These are phyloP conservation scores for Heterodera filipjevi DNA, from an alignment of 2,888 invertebrate species.

Conservation along the genomic window DNA sequence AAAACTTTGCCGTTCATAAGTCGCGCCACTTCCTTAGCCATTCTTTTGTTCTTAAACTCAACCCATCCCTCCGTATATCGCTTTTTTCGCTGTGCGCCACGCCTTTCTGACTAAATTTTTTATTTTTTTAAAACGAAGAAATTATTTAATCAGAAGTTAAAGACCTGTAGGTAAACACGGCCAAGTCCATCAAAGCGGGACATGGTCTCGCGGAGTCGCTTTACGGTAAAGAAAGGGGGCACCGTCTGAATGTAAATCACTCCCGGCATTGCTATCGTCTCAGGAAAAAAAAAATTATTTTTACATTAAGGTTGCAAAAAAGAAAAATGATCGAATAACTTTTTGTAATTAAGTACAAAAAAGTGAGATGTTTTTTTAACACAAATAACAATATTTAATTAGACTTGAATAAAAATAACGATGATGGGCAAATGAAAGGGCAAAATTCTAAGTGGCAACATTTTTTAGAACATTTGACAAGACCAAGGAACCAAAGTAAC, in stretches of 20 bases:
- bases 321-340: background rate
- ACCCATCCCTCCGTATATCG: constrained; percentile 63
- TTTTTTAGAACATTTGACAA: background rate
- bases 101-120: constrained; percentile 37
- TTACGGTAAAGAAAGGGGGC: constrained; percentile 56
- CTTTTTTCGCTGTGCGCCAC: constrained; percentile 36
- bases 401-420: too few species aligned
- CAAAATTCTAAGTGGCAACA: background rate
- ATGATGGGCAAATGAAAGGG: background rate
- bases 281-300: background rate
- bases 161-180: constrained; percentile 54
- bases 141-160: background rate
- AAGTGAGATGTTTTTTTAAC: too few species aligned
- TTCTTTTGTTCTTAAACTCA: constrained; percentile 56
- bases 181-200: constrained; percentile 55
- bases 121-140: background rate
- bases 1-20: constrained; percentile 74
- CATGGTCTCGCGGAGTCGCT: constrained; percentile 50
- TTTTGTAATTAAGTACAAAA: background rate
- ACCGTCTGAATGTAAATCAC: constrained; percentile 59
- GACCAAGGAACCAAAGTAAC: too few species aligned
- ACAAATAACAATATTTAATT: too few species aligned
- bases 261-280: constrained; percentile 37
- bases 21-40: constrained; percentile 48
- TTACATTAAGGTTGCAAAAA: background rate